Evolutionary conservation across 2,113 vertebrate species (phyloP).

Genomic region (Spilogale gracilis): DNA sequence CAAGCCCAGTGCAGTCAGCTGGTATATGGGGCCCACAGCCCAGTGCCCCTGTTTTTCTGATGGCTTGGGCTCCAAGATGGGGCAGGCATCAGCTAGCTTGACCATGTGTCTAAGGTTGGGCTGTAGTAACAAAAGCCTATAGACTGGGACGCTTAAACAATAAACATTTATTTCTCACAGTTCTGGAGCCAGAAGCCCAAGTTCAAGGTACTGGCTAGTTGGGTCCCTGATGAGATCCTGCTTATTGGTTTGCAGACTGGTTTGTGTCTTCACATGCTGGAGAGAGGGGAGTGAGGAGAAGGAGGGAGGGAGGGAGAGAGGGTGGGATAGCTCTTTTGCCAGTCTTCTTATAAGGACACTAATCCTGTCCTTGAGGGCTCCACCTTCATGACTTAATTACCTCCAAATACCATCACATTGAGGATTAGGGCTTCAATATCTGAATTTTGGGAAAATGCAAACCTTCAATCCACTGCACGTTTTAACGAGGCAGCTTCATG

Average conservation of each 20-base stretch:
- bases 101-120: not conserved
- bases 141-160: not conserved
- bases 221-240: not conserved
- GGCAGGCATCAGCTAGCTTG: not conserved
- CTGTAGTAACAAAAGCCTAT: not conserved
- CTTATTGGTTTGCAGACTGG: not conserved
- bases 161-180: not conserved
- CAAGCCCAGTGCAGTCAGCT: not conserved
- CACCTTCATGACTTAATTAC: not conserved
- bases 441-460: not conserved
- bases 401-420: not conserved
- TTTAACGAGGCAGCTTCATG: not conserved
- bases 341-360: not conserved
- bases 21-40: rapidly evolving
- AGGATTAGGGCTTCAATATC: not conserved
- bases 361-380: not conserved
- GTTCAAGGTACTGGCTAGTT: not conserved
- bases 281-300: not conserved
- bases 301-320: not conserved
- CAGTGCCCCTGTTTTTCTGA: not conserved
- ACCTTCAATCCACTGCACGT: rapidly evolving
- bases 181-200: not conserved
- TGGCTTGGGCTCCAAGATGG: not conserved
- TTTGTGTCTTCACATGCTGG: not conserved
- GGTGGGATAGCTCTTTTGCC: not conserved